Evolutionary conservation across 2,888 invertebrate genomes (phyloP), one percentile per base, ranked within the genome.

Genomic region (Trichopria drosophilae): DNA sequence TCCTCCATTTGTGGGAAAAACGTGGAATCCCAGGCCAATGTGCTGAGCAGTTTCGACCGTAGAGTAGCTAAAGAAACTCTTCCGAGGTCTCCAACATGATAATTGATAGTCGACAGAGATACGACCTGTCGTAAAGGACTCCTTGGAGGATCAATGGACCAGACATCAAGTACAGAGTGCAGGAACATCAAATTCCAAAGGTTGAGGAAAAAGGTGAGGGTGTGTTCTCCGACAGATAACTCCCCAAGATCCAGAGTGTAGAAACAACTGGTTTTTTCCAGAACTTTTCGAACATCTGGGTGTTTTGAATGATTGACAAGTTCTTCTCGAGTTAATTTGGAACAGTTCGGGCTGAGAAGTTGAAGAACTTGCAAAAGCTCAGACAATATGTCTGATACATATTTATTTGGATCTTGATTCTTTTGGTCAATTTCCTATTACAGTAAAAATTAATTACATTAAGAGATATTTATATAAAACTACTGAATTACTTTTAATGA

Each of bases 121-220:
- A 72, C 55, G 6, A 59, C 51, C 31, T 66, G 68, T 15, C 65
- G 57, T 5, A 73, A 56, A 39, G 58, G 48, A 22, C 66, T 64
- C 2, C 55, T 23, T 3, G 71, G 64, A 2, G 63, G 63, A 52
- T 68, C 55, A 6, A 56, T 46, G 7, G 58, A 53, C 72, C 75
- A 73, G 15, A 72, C 34, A 6, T 52, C 59, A 7, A 77, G 24
- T 3, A 64, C 53, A 2, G 71, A 58, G 44, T 77, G 77, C 15
- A 76, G 51, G 51, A 74, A 71, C 60, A 76, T 58, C 10, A 77
- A 59, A 61, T 77, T 77, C 65, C 72, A 69, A 2, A 73, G 55
- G 50, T 77, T 77, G 6, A 72, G 22, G 28, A 74, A 71, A 49
- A 76, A 76, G 2, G 68, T 60, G 4, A 74, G 57, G 0, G 73